These are phyloP conservation scores for Xiphophorus couchianus DNA, from an alignment of 2,113 vertebrate genomes.

Conservation along the genomic window DNA sequence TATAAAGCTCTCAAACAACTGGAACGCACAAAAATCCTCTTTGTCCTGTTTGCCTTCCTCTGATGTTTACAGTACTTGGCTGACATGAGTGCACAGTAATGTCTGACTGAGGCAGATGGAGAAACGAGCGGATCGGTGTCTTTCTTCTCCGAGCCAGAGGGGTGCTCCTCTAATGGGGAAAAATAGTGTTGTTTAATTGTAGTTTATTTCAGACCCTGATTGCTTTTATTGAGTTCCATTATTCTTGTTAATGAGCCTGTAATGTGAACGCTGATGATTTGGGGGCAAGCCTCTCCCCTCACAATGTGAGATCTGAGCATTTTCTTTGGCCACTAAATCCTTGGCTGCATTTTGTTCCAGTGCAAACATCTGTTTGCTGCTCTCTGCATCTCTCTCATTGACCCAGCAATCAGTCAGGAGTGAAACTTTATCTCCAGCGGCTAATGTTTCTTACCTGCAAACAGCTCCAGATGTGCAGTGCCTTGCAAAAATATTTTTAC, in stretches of 20 bases:
- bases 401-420: conserved; percentile 49
- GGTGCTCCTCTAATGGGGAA: conserved; percentile 75
- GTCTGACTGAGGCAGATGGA: conserved; percentile 73
- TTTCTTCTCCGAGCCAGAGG: conserved; percentile 62
- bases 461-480: conserved; percentile 9
- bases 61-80: conserved; percentile 61
- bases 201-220: conserved; percentile 80
- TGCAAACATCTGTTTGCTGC: conserved; percentile 62
- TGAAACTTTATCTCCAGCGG: conserved; percentile 47
- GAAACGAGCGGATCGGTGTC: conserved; percentile 55
- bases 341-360: conserved; percentile 26
- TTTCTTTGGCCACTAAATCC: conserved; percentile 50
- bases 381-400: conserved; percentile 35
- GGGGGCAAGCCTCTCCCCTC: conserved; percentile 50
- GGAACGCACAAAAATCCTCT: conserved; percentile 61
- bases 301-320: conserved; percentile 30
- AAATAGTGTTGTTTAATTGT: conserved; percentile 84
- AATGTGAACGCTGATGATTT: conserved; percentile 80
- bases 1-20: conserved; percentile 57
- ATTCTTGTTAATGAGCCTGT: conserved; percentile 83
- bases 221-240: conserved; percentile 83
- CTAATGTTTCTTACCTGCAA: conserved; percentile 45
- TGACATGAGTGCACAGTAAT: conserved; percentile 47
- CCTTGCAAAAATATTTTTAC: not conserved
- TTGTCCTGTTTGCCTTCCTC: conserved; percentile 60